A percentile compares a stretch with the other conserved stretches of the same genome.
These are phyloP conservation scores for Exocentrus adspersus DNA, from an alignment of 2,888 invertebrate species.

Conservation along the genomic window DNA sequence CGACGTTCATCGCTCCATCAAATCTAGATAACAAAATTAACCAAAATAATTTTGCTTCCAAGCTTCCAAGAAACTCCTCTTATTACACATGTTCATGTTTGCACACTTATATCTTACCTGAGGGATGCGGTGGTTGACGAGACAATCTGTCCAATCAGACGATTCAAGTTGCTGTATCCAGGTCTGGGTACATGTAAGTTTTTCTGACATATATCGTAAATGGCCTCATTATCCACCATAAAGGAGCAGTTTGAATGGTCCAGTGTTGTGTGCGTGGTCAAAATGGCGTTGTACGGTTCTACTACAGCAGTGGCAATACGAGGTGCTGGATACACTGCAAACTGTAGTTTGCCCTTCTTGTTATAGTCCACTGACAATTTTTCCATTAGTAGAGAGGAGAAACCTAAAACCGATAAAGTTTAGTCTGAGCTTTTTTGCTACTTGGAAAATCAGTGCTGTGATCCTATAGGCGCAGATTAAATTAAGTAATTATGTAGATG, in stretches of 20 bases:
- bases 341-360: constrained; percentile 84
- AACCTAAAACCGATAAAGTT: constrained; percentile 65
- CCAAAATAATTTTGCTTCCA: too few relatives aligned
- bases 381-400: constrained; percentile 85
- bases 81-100: too few relatives aligned
- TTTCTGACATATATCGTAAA: constrained; percentile 85
- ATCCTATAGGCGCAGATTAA: too few relatives aligned
- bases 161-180: constrained; percentile 86
- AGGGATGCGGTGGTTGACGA: constrained; percentile 73
- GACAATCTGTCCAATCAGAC: constrained; percentile 76
- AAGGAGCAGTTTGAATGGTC: constrained; percentile 88
- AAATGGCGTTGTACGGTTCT: constrained; percentile 72
- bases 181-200: constrained; percentile 85
- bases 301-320: constrained; percentile 60
- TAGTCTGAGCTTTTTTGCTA: too few relatives aligned
- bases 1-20: constrained; percentile 19
- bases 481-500: too few relatives aligned
- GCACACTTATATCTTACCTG: too few relatives aligned
- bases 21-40: neutral
- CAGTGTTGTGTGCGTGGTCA: constrained; percentile 79
- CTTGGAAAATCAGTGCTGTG: too few relatives aligned
- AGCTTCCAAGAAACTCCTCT: too few relatives aligned
- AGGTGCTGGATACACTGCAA: constrained; percentile 86
- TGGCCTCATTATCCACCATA: constrained; percentile 88
- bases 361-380: constrained; percentile 79